Evolutionary conservation across 2,888 invertebrate genomes (phyloP), one percentile per base, ranked within the genome.

Genomic region (Lepidocyrtoides sp.): DNA sequence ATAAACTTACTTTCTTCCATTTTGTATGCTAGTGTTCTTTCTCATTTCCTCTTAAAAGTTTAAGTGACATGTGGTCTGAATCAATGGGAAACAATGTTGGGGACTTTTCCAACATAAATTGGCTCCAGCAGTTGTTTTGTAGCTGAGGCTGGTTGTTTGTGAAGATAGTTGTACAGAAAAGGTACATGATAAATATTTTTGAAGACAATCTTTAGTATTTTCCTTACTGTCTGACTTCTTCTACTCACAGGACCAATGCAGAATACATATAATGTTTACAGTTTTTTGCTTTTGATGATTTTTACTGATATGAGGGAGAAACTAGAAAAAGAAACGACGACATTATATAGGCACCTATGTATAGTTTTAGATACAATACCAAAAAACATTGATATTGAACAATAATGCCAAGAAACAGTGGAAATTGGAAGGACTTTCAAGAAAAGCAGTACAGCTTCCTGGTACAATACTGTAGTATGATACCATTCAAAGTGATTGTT

Each of bases 21-120:
- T 79, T 54, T 17, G 57, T 10, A 79, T 79, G 29, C 69, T 48
- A 48, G 82, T 20, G 66, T 54, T 48, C 29, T 66, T 66, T 54
- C 69, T 66, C 69, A 77, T 77, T 86, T 86, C 63, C 44, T 48
- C 51, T 87, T 63, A 79, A 79, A 87, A 87, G 48, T 63, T 87
- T 87, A 77, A 87, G 87, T 87, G 79, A 77, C 87, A 87, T 86
- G 77, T 87, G 87, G 75, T 77, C 86, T 63, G 48, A 87, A 87
- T 87, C 63, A 79, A 57, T 72, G 60, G 72, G 60, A 44, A 60
- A 60, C 17, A 12, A 26, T 57, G 81, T 54, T 44, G 41, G 57
- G 4, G 60, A 36, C 60, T 36, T 60, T 60, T 57, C 23, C 8
- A 60, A 44, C 75, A 86, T 26, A 75, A 75, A 36, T 44, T 54